Evolutionary conservation across 1,140 invertebrate species (phyloP).

Genomic region (Drosophila pruinosa): DNA sequence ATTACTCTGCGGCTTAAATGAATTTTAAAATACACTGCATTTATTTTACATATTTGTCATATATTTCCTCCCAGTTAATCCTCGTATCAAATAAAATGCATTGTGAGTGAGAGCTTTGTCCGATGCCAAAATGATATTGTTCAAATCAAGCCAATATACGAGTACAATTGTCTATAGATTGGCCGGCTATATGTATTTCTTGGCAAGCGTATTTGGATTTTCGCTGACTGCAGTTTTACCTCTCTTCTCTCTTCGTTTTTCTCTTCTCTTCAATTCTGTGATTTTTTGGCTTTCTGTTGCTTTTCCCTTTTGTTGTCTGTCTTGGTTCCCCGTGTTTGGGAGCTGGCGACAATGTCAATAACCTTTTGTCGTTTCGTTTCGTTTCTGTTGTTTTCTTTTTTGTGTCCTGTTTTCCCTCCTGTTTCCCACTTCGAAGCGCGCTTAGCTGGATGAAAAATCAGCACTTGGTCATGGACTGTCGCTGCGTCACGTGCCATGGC

Average conservation of each 20-base stretch:
- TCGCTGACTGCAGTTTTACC: slow-evolving; percentile 28
- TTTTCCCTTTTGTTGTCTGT: slow-evolving; percentile 32
- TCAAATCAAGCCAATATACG: neutral
- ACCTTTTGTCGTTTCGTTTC: slow-evolving; percentile 60
- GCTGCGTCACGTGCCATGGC: slow-evolving; percentile 71
- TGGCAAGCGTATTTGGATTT: slow-evolving; percentile 21
- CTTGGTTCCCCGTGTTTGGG: slow-evolving; percentile 15
- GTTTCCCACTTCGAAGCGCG: slow-evolving; percentile 13
- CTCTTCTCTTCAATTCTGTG: neutral
- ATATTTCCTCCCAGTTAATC: neutral
- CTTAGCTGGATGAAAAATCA: slow-evolving; percentile 71
- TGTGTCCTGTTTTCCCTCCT: neutral
- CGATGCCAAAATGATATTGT: neutral
- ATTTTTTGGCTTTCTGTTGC: slow-evolving; percentile 30
- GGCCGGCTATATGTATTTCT: neutral
- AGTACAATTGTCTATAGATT: neutral
- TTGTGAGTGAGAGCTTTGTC: no score
- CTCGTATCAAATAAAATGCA: neutral
- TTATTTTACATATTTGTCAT: neutral
- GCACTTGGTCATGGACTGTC: slow-evolving; percentile 80
- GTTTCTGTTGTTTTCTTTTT: slow-evolving; percentile 1
- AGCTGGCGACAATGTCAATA: slow-evolving; percentile 70
- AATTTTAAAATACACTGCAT: no score
- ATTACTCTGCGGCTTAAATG: no score
- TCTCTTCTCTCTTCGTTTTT: neutral